Evolutionary conservation across 2,888 invertebrate genomes (phyloP).

Genomic region (Melangyna quadrimaculata): DNA sequence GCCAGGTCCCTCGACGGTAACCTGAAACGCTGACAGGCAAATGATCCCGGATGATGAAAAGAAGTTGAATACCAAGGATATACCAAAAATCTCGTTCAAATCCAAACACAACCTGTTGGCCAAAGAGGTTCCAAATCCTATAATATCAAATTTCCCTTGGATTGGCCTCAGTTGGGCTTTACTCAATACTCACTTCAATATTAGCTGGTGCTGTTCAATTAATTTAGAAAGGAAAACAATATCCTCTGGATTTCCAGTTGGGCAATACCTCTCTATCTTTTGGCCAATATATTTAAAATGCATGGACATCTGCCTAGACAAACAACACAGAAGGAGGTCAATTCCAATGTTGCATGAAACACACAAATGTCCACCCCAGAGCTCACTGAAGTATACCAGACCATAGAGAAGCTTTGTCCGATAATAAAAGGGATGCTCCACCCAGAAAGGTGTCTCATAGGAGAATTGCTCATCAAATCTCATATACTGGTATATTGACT

Average conservation of each 20-base stretch:
- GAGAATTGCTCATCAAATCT: constrained; percentile 26
- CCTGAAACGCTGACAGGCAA: constrained; percentile 71
- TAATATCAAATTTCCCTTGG: neutral
- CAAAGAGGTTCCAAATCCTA: neutral
- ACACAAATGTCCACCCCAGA: constrained; percentile 51
- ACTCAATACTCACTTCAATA: constrained; percentile 70
- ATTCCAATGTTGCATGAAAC: constrained; percentile 48
- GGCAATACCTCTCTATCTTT: constrained; percentile 72
- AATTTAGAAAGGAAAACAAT: constrained; percentile 68
- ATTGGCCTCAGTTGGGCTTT: neutral
- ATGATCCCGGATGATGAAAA: constrained; percentile 68
- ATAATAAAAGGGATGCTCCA: constrained; percentile 48
- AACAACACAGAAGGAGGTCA: constrained; percentile 57
- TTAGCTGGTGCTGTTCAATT: constrained; percentile 72
- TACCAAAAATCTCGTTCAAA: constrained; percentile 71
- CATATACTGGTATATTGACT: constrained; percentile 35
- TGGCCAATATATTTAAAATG: constrained; percentile 74
- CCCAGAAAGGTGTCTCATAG: constrained; percentile 57
- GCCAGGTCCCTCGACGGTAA: constrained; percentile 70
- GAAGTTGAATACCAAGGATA: constrained; percentile 66
- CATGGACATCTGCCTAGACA: constrained; percentile 75
- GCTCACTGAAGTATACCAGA: constrained; percentile 46
- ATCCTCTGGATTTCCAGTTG: constrained; percentile 68
- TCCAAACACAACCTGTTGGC: constrained; percentile 70
- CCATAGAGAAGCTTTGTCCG: constrained; percentile 11